Evolutionary conservation across 2,797 vertebrate genomes (phyloP), one percentile per base, ranked within the genome.

Genomic region (Cirrhinus mrigala): DNA sequence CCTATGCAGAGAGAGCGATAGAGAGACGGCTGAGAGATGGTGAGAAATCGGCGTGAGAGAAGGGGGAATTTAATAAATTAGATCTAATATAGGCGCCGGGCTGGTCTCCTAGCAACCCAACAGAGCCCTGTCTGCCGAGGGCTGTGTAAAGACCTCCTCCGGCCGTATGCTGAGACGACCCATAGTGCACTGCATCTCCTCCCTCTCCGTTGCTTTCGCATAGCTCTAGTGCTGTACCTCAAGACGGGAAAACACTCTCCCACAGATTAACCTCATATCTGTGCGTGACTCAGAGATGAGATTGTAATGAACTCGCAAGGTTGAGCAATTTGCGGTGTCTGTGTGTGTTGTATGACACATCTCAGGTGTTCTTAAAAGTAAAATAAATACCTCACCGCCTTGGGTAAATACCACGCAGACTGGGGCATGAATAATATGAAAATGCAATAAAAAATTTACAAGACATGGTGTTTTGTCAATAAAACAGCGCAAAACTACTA

Each of bases 51-150:
- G 27, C 60, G 8, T 73, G 83, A 85, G 86, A 85, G 92, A 93
- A 92, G 91, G 89, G 92, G 90, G 94, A 94, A 94, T 95, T 94
- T 93, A 93, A 95, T 95, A 94, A 94, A 95, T 94, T 94, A 94
- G 92, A 95, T 94, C 88, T 91, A 91, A 92, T 91, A 87, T 92
- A 94, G 93, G 93, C 91, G 85, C 94, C 91, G 91, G 89, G 91
- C 86, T 79, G 92, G 95, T 96, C 90, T 94, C 95, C 94, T 96
- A 95, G 95, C 95, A 96, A 96, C 95, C 89, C 88, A 88, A 89
- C 90, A 90, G 89, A 94, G 92, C 92, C 84, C 83, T 92, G 93
- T 90, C 91, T 91, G 92, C 92, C 91, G 92, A 93, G 91, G 93
- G 91, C 92, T 88, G 90, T 90, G 92, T 90, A 92, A 92, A 94